Evolutionary conservation across 2,888 invertebrate genomes (phyloP), one percentile per base, ranked within the genome.

Genomic region (Cataglyphis altisquamis): DNA sequence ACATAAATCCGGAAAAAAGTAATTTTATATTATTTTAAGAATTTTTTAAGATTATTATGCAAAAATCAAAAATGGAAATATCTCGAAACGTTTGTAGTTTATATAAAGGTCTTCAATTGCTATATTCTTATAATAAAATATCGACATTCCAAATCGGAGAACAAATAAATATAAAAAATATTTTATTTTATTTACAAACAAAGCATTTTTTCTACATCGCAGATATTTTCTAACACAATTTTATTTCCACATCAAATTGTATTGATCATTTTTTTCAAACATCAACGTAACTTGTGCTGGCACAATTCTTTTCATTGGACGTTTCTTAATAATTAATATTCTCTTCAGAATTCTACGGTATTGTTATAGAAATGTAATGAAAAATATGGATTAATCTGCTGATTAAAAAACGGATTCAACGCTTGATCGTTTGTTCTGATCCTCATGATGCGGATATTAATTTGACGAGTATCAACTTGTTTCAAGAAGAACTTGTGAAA

Each of bases 401-500:
- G 64, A 36, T 68, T 57, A n/a, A 82, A 12, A 12, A 66, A 36
- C 6, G 32, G 21, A 12, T 60, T 67, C 0, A 21, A 3, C 9
- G 2, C 18, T 6, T 55, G 81, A 52, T 75, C n/a, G 2, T 66
- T 15, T 18, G 6, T 9, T 60, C 36, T 80, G 90, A 97, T 95
- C 72, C 97, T 96, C 73, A 98, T 91, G n/a, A 98, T 96, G 81
- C 98, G 96, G 73, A 97, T 95, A 93, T 98, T 98, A 52, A 96
- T 95, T 94, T 98, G 97, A 74, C 96, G 96, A 0, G 96, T 95
- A 92, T 96, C 96, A 18, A 97, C 96, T 55, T 96, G 96, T 90
- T 96, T 96, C 83, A 96, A 95, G 96, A 97, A 98, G 95, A 97
- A 98, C 90, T 97, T 97, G 91, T 98, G 98, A 95, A 98, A 97